Evolutionary conservation across 2,113 vertebrate species (phyloP).

Genomic region (Eonycteris spelaea): DNA sequence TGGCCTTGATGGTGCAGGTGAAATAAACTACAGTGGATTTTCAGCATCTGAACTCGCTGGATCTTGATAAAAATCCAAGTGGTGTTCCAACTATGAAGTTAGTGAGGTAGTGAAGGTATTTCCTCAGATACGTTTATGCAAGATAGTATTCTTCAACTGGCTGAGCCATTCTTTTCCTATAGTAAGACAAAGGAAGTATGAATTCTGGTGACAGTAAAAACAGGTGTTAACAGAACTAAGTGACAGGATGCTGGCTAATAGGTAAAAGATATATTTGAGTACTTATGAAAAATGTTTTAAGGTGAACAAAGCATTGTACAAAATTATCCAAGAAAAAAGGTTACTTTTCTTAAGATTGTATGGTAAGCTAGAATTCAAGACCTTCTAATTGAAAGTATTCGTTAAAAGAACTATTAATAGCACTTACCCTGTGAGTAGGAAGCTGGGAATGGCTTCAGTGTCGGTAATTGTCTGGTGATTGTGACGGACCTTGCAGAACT

Average conservation of each 20-base stretch:
- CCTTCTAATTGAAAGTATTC: not conserved
- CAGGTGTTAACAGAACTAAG: not conserved
- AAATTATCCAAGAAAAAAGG: not conserved
- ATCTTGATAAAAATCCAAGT: not conserved
- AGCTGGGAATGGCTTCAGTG: constrained; percentile 18
- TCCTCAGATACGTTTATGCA: not conserved
- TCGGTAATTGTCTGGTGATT: not conserved
- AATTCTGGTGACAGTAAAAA: not conserved
- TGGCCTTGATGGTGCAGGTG: not conserved
- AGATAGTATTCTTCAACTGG: not conserved
- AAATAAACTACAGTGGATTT: not conserved
- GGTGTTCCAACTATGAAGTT: not conserved
- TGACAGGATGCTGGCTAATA: not conserved
- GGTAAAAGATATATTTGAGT: not conserved
- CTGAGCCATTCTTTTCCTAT: not conserved
- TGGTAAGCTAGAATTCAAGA: not conserved
- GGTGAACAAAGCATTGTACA: not conserved
- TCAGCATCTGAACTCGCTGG: not conserved
- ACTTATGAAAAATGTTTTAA: not conserved
- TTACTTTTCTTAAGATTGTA: not conserved
- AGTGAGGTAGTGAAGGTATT: constrained; percentile 72
- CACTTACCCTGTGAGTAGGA: constrained; percentile 25
- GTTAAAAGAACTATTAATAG: not conserved
- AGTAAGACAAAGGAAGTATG: not conserved
- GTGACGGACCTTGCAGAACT: not conserved